These are phyloP conservation scores for Anabas testudineus DNA, from an alignment of 2,797 vertebrate genomes.

Conservation along the genomic window DNA sequence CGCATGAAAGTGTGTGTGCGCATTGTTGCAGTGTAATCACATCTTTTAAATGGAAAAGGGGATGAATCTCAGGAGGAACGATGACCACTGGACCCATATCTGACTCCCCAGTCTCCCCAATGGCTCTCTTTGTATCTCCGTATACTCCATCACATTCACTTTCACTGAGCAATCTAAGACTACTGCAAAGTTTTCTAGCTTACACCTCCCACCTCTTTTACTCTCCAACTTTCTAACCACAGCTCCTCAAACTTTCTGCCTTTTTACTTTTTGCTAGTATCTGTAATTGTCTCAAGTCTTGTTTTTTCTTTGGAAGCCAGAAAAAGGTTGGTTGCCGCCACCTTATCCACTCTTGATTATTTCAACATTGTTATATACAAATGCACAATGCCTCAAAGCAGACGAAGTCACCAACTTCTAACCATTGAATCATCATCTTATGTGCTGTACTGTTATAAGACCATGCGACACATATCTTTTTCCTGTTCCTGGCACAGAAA, in stretches of 20 bases:
- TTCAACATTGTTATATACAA: background rate
- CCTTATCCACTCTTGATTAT: background rate
- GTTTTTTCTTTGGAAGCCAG: too few relatives aligned
- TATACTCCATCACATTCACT: constrained; percentile 57
- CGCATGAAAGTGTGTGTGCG: constrained; percentile 53
- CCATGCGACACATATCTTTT: too few relatives aligned
- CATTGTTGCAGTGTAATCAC: constrained; percentile 71
- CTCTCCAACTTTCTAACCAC: constrained; percentile 25
- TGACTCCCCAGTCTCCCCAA: constrained; percentile 46
- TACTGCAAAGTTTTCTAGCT: constrained; percentile 39
- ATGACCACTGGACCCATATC: constrained; percentile 70
- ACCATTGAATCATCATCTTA: background rate
- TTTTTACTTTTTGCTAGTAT: constrained; percentile 3
- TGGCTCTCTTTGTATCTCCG: constrained; percentile 53
- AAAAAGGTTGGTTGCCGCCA: too few relatives aligned
- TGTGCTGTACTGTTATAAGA: too few relatives aligned
- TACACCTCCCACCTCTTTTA: constrained; percentile 1
- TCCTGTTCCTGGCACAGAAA: too few relatives aligned
- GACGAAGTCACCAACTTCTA: background rate
- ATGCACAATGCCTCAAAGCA: background rate
- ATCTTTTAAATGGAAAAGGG: constrained; percentile 77
- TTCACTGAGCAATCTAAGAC: constrained; percentile 48
- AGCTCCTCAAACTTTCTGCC: constrained; percentile 16
- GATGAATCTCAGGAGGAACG: constrained; percentile 72
- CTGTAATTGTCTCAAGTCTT: background rate